Evolutionary conservation across 2,113 vertebrate genomes (phyloP).

Genomic region (Heterocephalus glaber): DNA sequence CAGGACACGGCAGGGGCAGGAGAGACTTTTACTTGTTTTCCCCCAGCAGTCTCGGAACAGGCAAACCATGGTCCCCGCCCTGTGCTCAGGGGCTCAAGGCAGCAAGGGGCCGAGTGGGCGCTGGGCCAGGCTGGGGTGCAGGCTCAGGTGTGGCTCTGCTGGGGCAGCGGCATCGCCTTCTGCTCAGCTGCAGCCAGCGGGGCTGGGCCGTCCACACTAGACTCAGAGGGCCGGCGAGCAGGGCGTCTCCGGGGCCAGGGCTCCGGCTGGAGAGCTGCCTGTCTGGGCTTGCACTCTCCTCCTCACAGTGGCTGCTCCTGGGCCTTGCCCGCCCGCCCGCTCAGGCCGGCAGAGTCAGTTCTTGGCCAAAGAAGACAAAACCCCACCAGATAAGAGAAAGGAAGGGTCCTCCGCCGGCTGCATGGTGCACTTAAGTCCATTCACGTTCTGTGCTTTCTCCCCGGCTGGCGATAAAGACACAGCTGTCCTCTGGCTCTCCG

Average conservation of each 20-base stretch:
- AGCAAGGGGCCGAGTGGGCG: neutral
- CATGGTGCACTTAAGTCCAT: conserved; percentile 69
- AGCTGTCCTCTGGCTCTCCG: conserved; percentile 62
- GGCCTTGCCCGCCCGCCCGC: conserved; percentile 14
- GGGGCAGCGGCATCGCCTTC: neutral
- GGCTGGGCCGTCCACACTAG: conserved; percentile 45
- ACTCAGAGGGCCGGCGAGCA: neutral
- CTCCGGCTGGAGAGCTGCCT: neutral
- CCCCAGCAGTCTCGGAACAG: conserved; percentile 88
- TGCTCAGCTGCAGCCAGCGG: neutral
- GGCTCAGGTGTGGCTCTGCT: conserved; percentile 38
- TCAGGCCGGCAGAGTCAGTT: conserved; percentile 62
- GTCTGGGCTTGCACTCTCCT: conserved; percentile 45
- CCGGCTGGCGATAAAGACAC: conserved; percentile 59
- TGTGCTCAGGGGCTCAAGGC: conserved; percentile 61
- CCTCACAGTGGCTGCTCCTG: conserved; percentile 58
- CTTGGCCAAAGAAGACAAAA: conserved; percentile 57
- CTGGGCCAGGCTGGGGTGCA: rapidly evolving
- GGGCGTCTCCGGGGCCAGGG: neutral
- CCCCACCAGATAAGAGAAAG: neutral
- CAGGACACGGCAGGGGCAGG: conserved; percentile 74
- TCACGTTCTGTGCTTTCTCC: conserved; percentile 63
- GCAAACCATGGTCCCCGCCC: conserved; percentile 84
- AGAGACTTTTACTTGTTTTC: conserved; percentile 86
- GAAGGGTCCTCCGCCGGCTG: neutral